Evolutionary conservation across 2,888 invertebrate genomes (phyloP), one percentile per base, ranked within the genome.

Genomic region (Catocala nupta): DNA sequence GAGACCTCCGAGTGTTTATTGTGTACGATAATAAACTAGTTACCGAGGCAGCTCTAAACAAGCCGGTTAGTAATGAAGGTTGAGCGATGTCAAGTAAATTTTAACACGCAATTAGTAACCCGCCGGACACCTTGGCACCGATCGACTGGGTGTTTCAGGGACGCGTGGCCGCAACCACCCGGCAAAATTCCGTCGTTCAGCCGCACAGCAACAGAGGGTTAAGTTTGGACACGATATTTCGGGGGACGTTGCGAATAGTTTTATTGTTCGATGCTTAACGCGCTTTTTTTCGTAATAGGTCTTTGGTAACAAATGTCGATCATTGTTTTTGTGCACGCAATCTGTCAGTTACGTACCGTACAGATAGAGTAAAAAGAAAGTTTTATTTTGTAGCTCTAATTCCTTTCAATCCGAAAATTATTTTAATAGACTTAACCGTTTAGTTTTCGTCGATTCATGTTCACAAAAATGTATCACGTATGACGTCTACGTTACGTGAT

Each of bases 61-160:
- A 64, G 75, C 73, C 82, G 86, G 86, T 70, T 76, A 75, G 68
- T 68, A 72, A 77, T 79, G 89, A 91, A 92, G 92, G 92, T 89
- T 90, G 88, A 88, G 85, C 84, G 89, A 87, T 88, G 92, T 92
- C 92, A 90, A 90, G 91, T 91, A 89, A 92, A 92, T 89, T 92
- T 92, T 91, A 91, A 90, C 92, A 92, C 91, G 92, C 91, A 92
- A 93, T 93, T 92, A 90, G 89, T 88, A 88, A 85, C 82, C 83
- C 84, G 83, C 66, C 83, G 84, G 88, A 88, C 83, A 87, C 91
- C 91, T 93, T 92, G 92, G 90, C 92, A 91, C 88, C 86, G 84
- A 91, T 92, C 82, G 82, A 80, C 81, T 80, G 77, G 80, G 74
- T 80, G 80, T 83, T 81, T 87, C 87, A 88, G 87, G 89, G 89